Percentiles rank a stretch among this genome's conserved stretches.
Evolutionary conservation across 1,140 invertebrate genomes (phyloP).

Genomic region (Panonychus citri): DNA sequence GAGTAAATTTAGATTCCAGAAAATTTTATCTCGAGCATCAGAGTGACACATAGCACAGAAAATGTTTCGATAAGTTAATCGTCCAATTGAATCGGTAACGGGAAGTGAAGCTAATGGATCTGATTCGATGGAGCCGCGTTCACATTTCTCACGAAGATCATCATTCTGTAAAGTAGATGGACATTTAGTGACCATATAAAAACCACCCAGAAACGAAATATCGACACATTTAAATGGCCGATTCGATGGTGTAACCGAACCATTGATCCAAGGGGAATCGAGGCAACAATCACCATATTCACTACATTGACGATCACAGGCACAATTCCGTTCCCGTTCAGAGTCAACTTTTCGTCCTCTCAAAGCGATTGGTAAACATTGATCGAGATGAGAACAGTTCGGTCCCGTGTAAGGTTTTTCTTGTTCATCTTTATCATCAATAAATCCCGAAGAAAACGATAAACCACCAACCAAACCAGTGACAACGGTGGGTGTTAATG

Average conservation of each 20-base stretch:
- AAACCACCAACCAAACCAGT: too few relatives aligned
- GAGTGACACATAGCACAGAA: slow-evolving; percentile 32
- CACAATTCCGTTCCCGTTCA: neutral
- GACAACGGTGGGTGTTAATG: too few relatives aligned
- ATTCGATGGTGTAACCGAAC: neutral
- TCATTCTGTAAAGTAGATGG: neutral
- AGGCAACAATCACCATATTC: neutral
- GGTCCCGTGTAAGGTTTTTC: too few relatives aligned
- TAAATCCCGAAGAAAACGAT: too few relatives aligned
- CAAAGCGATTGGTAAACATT: neutral
- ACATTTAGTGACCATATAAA: neutral
- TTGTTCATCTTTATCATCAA: too few relatives aligned
- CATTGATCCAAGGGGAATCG: neutral
- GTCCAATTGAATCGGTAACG: slow-evolving; percentile 22
- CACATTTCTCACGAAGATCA: neutral
- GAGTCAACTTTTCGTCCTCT: neutral
- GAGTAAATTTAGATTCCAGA: neutral
- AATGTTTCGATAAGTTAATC: slow-evolving; percentile 30
- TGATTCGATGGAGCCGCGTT: neutral
- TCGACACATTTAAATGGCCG: neutral
- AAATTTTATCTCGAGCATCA: neutral
- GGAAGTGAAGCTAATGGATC: slow-evolving; percentile 25
- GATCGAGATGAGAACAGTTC: neutral
- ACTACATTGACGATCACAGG: neutral
- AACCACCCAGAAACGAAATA: neutral